phyloP scores from a whole-genome alignment of 2,113 vertebrate genomes.

The Hystrix cristata region DNA sequence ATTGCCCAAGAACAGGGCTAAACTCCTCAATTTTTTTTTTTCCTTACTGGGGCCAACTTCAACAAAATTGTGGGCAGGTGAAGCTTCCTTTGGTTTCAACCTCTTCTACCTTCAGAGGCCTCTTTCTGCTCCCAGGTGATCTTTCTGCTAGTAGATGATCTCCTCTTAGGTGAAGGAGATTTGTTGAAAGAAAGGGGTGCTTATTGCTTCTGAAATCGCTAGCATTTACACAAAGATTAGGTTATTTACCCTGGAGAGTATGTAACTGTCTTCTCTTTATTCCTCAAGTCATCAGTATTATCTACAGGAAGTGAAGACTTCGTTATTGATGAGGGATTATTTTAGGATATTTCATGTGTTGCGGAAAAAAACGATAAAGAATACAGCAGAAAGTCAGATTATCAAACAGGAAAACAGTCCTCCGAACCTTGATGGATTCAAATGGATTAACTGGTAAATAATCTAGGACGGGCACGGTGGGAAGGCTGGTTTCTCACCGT shows the following conservation, averaged over 20 bases:
- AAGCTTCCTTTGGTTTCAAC: neutral
- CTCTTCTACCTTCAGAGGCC: neutral
- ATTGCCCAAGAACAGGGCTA: neutral
- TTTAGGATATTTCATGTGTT: neutral
- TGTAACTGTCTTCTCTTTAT: neutral
- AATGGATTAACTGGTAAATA: neutral
- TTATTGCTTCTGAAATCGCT: neutral
- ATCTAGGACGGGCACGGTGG: accelerated
- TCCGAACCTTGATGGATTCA: neutral
- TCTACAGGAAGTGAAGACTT: neutral
- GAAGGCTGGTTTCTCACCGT: neutral
- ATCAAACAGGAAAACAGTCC: neutral
- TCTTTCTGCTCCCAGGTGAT: neutral
- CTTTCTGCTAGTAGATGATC: neutral
- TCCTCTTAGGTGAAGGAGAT: neutral
- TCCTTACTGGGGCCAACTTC: neutral
- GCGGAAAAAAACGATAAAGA: neutral
- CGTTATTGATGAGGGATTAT: neutral
- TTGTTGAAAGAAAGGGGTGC: neutral
- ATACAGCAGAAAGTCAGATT: neutral
- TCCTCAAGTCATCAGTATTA: neutral
- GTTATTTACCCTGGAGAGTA: neutral
- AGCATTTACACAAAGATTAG: neutral
- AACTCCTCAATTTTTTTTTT: neutral
- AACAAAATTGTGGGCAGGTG: neutral